Percentiles rank a stretch among this genome's conserved stretches.
phyloP scores from a whole-genome alignment of 2,113 vertebrate genomes.

The Ailuropoda melanoleuca region DNA sequence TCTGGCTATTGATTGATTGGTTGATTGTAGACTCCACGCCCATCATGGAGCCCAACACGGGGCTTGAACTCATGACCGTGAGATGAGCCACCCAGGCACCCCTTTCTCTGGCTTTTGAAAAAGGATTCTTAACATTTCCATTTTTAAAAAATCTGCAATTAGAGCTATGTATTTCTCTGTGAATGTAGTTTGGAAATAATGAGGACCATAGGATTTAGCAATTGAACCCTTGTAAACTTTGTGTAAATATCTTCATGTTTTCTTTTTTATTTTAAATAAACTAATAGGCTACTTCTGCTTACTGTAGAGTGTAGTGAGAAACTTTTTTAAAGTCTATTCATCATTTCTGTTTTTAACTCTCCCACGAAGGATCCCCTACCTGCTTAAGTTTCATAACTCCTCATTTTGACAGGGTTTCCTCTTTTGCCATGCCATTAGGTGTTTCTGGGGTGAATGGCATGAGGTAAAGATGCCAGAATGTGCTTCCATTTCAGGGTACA shows the following conservation, averaged over 20 bases:
- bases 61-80: background rate
- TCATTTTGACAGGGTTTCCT: background rate
- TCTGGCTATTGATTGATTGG: background rate
- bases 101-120: background rate
- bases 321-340: background rate
- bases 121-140: background rate
- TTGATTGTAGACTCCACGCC: too few species aligned
- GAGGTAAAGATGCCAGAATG: background rate
- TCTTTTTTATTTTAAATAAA: background rate
- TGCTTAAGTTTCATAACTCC: background rate
- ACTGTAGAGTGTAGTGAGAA: background rate
- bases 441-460: background rate
- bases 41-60: background rate
- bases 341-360: background rate
- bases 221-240: background rate
- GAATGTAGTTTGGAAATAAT: background rate
- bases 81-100: background rate
- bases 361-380: background rate
- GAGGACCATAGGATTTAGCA: background rate
- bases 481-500: background rate
- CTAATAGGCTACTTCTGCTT: background rate
- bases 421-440: background rate
- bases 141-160: background rate
- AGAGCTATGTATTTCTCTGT: background rate
- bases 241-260: background rate